These are phyloP conservation scores for Exephanes ischioxanthus DNA, from an alignment of 2,888 invertebrate species.

Conservation along the genomic window DNA sequence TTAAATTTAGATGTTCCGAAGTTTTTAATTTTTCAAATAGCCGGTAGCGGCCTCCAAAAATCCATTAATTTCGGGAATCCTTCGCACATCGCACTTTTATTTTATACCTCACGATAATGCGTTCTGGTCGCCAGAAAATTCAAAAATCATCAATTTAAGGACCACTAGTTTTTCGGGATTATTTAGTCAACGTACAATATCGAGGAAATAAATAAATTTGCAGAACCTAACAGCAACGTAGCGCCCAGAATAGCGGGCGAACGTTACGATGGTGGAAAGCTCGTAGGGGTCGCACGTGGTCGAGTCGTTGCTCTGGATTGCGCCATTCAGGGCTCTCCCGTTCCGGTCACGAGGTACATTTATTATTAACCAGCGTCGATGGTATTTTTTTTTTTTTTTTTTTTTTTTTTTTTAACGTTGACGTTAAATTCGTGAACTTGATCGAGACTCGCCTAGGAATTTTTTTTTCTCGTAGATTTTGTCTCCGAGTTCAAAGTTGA, in stretches of 20 bases:
- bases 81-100: too few species aligned
- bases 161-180: background rate
- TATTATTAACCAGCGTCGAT: conserved; percentile 17
- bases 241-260: conserved; percentile 88
- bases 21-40: too few species aligned
- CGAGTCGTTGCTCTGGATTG: conserved; percentile 88
- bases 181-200: background rate
- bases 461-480: conserved; percentile 8
- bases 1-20: too few species aligned
- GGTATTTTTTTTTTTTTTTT: background rate
- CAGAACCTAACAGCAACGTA: conserved; percentile 89
- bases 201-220: conserved; percentile 68
- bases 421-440: background rate
- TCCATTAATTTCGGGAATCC: too few species aligned
- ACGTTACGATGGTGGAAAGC: conserved; percentile 89
- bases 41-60: too few species aligned
- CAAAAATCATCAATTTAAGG: too few species aligned
- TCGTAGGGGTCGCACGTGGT: conserved; percentile 86
- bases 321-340: conserved; percentile 89
- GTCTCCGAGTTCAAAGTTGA: conserved; percentile 15
- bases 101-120: too few species aligned
- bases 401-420: background rate
- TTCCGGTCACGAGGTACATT: conserved; percentile 89
- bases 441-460: background rate
- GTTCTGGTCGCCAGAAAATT: too few species aligned